These are phyloP conservation scores for Sympetrum striolatum DNA, from an alignment of 2,888 invertebrate species.

Conservation along the genomic window DNA sequence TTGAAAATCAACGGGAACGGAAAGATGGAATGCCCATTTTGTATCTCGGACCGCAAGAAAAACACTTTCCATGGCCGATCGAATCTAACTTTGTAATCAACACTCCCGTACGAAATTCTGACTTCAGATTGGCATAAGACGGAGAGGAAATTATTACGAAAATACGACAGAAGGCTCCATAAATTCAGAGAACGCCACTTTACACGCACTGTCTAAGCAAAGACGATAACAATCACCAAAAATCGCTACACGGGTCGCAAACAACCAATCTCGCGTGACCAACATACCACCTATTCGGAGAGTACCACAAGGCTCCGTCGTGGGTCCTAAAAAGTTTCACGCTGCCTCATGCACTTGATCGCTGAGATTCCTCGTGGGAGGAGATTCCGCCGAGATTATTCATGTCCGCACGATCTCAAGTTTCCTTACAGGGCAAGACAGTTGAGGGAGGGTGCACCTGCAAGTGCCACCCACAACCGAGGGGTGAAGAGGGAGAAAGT, in stretches of 20 bases:
- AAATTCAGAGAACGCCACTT: no score
- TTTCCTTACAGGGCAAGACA: neutral
- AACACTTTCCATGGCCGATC: no score
- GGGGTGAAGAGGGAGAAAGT: slow-evolving; percentile 23
- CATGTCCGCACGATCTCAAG: slow-evolving; percentile 20
- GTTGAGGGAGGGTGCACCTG: neutral
- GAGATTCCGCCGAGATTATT: slow-evolving; percentile 26
- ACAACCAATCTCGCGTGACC: neutral
- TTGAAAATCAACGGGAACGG: no score
- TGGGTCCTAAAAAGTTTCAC: neutral
- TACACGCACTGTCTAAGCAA: no score
- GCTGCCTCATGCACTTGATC: neutral
- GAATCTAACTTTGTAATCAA: no score
- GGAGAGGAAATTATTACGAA: no score
- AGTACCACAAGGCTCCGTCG: neutral
- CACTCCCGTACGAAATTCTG: no score
- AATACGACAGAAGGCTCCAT: no score
- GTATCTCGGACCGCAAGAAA: no score
- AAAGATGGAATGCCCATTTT: no score
- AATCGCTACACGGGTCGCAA: neutral
- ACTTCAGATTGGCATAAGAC: no score
- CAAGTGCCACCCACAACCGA: neutral
- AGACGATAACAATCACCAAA: neutral
- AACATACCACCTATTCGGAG: no score
- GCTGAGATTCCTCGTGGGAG: neutral